Conservation (phyloP, 2,113 vertebrate species). For the Corapipo altera region DNA sequence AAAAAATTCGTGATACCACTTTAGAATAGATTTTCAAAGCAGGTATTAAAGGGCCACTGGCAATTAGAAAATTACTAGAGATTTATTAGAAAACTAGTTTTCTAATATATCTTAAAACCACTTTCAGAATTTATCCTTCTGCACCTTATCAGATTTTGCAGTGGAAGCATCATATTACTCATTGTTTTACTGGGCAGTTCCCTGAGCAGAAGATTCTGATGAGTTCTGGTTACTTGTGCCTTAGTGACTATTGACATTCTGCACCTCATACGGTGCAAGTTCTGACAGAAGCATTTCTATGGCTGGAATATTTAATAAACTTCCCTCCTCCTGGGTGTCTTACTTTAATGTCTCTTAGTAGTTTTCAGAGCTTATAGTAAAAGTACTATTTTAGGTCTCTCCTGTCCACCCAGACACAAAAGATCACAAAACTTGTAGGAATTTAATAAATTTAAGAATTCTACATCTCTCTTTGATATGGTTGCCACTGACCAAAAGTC, state of each 20-base stretch:
- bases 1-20: background rate
- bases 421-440: background rate
- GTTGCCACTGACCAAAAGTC: background rate
- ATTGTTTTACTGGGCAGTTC: background rate
- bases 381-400: background rate
- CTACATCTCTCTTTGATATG: background rate
- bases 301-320: background rate
- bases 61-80: background rate
- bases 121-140: background rate
- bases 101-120: background rate
- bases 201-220: background rate
- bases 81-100: background rate
- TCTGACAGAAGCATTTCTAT: background rate
- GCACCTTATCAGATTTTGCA: background rate
- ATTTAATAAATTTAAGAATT: background rate
- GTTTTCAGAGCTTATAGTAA: background rate
- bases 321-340: background rate
- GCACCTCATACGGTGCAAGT: fast-evolving
- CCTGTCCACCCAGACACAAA: background rate
- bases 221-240: background rate
- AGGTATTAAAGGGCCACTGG: background rate
- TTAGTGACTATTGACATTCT: background rate
- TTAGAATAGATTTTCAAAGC: background rate
- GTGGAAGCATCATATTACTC: background rate
- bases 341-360: background rate